Percentiles rank a stretch among this genome's conserved stretches.
These are phyloP conservation scores for Cheilosia vulpina DNA, from an alignment of 2,888 invertebrate species.

Conservation along the genomic window DNA sequence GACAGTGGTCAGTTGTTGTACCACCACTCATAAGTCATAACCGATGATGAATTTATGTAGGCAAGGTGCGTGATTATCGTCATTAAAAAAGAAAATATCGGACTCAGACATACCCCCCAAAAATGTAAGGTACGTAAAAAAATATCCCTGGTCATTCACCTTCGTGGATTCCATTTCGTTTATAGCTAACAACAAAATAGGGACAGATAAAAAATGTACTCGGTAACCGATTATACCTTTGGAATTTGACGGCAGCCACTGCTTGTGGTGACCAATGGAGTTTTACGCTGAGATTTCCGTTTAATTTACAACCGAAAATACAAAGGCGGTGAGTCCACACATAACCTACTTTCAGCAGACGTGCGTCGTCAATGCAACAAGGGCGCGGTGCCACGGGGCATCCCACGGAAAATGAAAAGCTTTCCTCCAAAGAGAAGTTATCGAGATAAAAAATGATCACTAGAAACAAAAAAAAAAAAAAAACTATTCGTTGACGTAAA, in stretches of 20 bases:
- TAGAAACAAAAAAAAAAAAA: background rate
- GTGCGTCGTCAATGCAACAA: conserved; percentile 18
- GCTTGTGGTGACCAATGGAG: conserved; percentile 20
- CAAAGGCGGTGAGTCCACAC: conserved; percentile 12
- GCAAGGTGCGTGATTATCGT: conserved; percentile 42
- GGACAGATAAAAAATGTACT: conserved; percentile 20
- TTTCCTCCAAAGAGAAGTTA: conserved; percentile 10
- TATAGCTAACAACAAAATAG: conserved; percentile 7
- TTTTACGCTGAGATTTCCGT: conserved; percentile 19
- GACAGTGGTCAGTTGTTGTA: conserved; percentile 20
- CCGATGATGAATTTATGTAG: conserved; percentile 14
- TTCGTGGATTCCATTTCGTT: conserved; percentile 30
- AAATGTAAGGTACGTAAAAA: conserved; percentile 19
- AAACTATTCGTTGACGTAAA: background rate
- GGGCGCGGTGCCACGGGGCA: conserved; percentile 25
- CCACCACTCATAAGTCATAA: background rate
- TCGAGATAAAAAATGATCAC: conserved; percentile 24
- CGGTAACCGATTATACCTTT: conserved; percentile 54
- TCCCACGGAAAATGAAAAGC: conserved; percentile 11
- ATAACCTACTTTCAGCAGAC: conserved; percentile 54
- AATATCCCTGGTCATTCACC: conserved; percentile 43
- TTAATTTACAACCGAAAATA: conserved; percentile 24
- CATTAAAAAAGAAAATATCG: conserved; percentile 20
- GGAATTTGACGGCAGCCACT: conserved; percentile 38
- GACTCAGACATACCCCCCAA: conserved; percentile 5